Evolutionary conservation across 2,888 invertebrate genomes (phyloP), one percentile per base, ranked within the genome.

Genomic region (Plusia festucae): DNA sequence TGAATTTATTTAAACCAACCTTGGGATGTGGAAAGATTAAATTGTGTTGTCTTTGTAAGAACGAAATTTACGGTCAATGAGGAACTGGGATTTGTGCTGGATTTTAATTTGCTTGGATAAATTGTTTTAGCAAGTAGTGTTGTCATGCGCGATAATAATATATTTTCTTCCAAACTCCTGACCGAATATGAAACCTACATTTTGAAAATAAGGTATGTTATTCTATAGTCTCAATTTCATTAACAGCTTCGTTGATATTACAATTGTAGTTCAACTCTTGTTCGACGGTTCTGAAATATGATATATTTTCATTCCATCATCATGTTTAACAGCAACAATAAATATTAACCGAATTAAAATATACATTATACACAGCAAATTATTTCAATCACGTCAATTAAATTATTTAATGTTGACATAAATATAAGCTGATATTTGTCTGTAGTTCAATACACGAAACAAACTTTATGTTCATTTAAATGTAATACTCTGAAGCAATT

Each of bases 61-160:
- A 9, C 9, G 27, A 51, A 72, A 77, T 83, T 81, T 84, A 80
- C 75, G 62, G 58, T 59, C 58, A 65, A 59, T 61, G 61, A 54
- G n/a, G 49, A 60, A 22, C 3, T 11, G 44, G 16, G 30, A 49
- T 30, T 53, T 44, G 18, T 27, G 16, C 7, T 27, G 54, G n/a
- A 57, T 15, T 53, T 51, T 59, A 16, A 53, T 44, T 24, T 46
- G 22, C 54, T 40, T 61, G 13, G 44, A 24, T 16, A 54, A 46
- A 27, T n/a, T 40, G 24, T 30, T 44, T 30, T 27, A n/a, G 5
- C 13, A 46, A 13, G 24, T 40, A 22, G 24, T 40, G 49, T 34
- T 11, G 61, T 32, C 22, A 53, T 8, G 7, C 18, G 6, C 20
- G 11, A 44, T 69, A 40, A 11, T 1, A 1, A 49, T 11, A 1